Conservation (phyloP, 2,797 vertebrate genomes). For the Spatula versicolor region DNA sequence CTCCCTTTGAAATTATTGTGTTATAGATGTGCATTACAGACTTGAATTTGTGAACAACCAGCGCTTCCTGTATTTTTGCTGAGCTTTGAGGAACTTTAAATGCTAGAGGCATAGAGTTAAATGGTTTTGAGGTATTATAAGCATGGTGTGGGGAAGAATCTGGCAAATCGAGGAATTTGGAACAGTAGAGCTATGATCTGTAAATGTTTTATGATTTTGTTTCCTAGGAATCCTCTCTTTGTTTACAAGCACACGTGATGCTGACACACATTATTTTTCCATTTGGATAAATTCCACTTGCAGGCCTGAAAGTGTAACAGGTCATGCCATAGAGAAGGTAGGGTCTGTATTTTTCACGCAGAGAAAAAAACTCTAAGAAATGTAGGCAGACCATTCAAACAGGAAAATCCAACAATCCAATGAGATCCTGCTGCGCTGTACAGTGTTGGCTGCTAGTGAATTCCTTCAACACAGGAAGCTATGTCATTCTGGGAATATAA, state of each 20-base stretch:
- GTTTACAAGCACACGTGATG: not conserved
- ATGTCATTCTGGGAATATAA: not conserved
- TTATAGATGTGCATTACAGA: not conserved
- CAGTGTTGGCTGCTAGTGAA: not conserved
- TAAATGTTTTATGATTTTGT: not conserved
- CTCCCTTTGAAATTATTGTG: not conserved
- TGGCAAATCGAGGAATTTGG: not conserved
- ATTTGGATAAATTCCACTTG: not conserved
- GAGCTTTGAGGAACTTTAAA: not conserved
- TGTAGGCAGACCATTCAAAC: not conserved
- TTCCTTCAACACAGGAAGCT: not conserved
- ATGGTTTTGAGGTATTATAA: not conserved
- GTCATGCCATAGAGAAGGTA: not conserved
- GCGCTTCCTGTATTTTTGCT: not conserved
- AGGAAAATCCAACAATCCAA: not conserved
- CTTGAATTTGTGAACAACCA: not conserved
- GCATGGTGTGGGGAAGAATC: not conserved
- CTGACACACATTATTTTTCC: not conserved
- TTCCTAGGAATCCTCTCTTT: not conserved
- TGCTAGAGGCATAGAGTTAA: not conserved
- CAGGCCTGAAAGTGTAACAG: not conserved
- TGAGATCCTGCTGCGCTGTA: not conserved
- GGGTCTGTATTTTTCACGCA: not conserved
- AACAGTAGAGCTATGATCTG: not conserved
- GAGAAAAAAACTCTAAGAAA: not conserved